Percentiles rank a stretch among this genome's conserved stretches.
Conservation (phyloP, 2,888 invertebrate genomes). For the Notodonta ziczac region DNA sequence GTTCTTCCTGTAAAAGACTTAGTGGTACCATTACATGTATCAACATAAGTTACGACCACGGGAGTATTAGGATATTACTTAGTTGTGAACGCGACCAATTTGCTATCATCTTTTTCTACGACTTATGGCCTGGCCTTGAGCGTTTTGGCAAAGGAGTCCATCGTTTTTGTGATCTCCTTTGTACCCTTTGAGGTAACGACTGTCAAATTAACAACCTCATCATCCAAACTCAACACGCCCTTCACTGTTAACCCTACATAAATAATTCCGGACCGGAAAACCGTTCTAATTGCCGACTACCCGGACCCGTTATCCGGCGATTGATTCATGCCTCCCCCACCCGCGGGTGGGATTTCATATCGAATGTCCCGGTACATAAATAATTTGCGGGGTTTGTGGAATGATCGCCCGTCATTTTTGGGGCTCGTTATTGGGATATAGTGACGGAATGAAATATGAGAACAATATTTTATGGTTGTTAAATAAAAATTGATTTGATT, state of each 20-base stretch:
- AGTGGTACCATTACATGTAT: too few relatives aligned
- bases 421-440: conserved; percentile 1
- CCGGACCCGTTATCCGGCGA: conserved; percentile 19
- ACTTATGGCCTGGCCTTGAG: too few relatives aligned
- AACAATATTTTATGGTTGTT: neutral
- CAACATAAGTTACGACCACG: too few relatives aligned
- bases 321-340: conserved; percentile 35
- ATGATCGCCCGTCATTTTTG: conserved; percentile 6
- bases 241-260: neutral
- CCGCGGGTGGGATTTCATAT: conserved; percentile 27
- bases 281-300: neutral
- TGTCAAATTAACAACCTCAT: neutral
- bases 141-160: too few relatives aligned
- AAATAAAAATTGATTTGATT: neutral
- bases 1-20: too few relatives aligned
- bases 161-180: too few relatives aligned
- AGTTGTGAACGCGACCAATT: too few relatives aligned
- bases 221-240: neutral
- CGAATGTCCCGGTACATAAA: conserved; percentile 30
- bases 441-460: neutral
- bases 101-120: too few relatives aligned
- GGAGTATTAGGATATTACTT: too few relatives aligned
- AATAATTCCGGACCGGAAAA: neutral
- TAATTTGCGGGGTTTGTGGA: conserved; percentile 12
- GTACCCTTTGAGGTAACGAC: too few relatives aligned